Evolutionary conservation across 2,888 invertebrate genomes (phyloP), one percentile per base, ranked within the genome.

Genomic region (Antitype chi): DNA sequence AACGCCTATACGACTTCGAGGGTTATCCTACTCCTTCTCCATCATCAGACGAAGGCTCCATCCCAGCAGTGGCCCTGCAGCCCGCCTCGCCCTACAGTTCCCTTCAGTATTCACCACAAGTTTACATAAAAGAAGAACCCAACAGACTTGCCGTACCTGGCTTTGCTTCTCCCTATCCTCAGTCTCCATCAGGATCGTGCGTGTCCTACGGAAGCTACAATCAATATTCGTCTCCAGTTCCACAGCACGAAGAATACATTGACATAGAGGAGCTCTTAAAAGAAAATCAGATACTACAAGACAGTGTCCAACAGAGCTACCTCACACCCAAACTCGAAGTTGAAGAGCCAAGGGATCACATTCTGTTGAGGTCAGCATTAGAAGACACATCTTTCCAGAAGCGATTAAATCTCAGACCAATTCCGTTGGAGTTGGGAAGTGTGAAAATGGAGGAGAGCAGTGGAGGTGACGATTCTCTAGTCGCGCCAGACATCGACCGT

Each of bases 321-420:
- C 88, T 96, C 76, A 96, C 95, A 74, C 97, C 97, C 72, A 97
- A 97, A 92, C 93, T 97, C 77, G 97, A 97, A 90, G 92, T 96
- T 2, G 97, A 96, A 81, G 96, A 96, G 78, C 97, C 97, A 15
- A 97, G 97, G 89, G 98, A 98, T 92, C 98, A 99, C 94, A 98
- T 98, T 90, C 95, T 98, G 71, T 93, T 99, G 76, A 97, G 98
- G 78, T 98, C 99, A 91, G 98, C 98, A 72, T 95, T 99, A 71
- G 97, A 98, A 92, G 99, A 99, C 90, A 98, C 98, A 11, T 98
- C 98, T 85, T 99, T 98, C 94, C 99, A 98, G 93, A 98, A 98
- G 93, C 98, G 98, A 91, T 98, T 98, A 93, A 99, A 99, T 92
- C 96, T 99, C 85, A 98, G 97, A 94, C 98, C 98, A 0, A 97